Conservation (phyloP, 2,888 invertebrate species). For the Nyleta sp. region DNA sequence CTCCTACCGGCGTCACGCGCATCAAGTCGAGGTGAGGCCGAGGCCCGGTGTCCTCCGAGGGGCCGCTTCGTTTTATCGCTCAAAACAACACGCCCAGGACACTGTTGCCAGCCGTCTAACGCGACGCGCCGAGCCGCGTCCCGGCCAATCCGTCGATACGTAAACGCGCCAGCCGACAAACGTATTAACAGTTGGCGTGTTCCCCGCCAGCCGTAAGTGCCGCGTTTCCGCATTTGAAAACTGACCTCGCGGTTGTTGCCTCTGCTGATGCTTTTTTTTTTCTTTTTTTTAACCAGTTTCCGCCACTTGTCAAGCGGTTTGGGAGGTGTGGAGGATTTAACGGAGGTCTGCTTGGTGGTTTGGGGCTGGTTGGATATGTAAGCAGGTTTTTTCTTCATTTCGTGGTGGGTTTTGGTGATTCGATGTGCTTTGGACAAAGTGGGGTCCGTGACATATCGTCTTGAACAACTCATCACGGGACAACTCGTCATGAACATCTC, state of each 20-base stretch:
- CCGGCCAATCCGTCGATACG: slow-evolving; percentile 50
- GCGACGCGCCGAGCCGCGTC: slow-evolving; percentile 37
- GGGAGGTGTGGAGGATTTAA: too few relatives aligned
- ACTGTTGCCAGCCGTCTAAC: slow-evolving; percentile 52
- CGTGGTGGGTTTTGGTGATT: too few relatives aligned
- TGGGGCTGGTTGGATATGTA: too few relatives aligned
- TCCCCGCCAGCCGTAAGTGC: background rate
- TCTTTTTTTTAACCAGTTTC: too few relatives aligned
- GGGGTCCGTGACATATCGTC: too few relatives aligned
- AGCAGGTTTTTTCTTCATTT: too few relatives aligned
- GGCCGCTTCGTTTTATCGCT: slow-evolving; percentile 9
- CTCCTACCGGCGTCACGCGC: slow-evolving; percentile 71
- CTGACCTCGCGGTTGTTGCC: background rate
- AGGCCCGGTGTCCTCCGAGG: too few relatives aligned
- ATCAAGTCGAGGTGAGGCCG: slow-evolving; percentile 48
- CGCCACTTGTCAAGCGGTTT: slow-evolving; percentile 1
- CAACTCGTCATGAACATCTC: too few relatives aligned
- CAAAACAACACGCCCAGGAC: slow-evolving; percentile 64
- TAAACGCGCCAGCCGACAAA: slow-evolving; percentile 34
- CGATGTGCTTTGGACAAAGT: too few relatives aligned
- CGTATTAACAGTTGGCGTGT: slow-evolving; percentile 20
- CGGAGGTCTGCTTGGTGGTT: too few relatives aligned
- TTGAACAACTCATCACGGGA: too few relatives aligned
- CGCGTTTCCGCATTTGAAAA: slow-evolving; percentile 17
- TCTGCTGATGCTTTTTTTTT: background rate